Percentiles rank a stretch among this genome's conserved stretches.
Conservation (phyloP, 2,888 invertebrate species). For the Dryobotodes eremita region DNA sequence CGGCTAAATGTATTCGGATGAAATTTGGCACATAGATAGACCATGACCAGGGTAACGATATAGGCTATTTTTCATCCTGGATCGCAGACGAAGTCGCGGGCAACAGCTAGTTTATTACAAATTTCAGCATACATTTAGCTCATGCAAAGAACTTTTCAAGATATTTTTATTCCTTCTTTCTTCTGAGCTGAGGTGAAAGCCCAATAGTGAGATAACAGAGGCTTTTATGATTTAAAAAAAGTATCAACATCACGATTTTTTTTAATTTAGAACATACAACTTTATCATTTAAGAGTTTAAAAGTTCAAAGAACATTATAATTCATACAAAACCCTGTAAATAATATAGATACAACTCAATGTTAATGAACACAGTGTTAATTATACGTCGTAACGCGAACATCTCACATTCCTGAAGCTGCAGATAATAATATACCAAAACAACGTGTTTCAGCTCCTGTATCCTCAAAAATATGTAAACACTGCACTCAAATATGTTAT, state of each 20-base stretch:
- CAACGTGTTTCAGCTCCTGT: slow-evolving; percentile 37
- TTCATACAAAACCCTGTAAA: background rate
- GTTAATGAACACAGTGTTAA: background rate
- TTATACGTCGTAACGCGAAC: slow-evolving; percentile 22
- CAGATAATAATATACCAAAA: slow-evolving; percentile 19
- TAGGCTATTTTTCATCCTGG: too few relatives aligned
- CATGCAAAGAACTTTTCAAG: background rate
- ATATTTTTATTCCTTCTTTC: background rate
- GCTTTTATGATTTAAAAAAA: background rate
- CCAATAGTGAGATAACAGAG: background rate
- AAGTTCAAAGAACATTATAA: background rate
- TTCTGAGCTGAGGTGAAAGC: background rate
- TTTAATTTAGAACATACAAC: background rate
- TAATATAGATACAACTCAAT: slow-evolving; percentile 1
- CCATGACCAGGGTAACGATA: too few relatives aligned
- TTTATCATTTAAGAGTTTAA: background rate
- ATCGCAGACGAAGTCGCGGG: too few relatives aligned
- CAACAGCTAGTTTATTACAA: too few relatives aligned
- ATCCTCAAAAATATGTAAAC: slow-evolving; percentile 68
- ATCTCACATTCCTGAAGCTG: background rate
- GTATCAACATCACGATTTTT: background rate
- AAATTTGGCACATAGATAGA: too few relatives aligned
- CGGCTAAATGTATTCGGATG: too few relatives aligned
- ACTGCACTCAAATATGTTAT: slow-evolving; percentile 57
- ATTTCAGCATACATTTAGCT: background rate